phyloP scores from a whole-genome alignment of 2,797 vertebrate species.

The Rhabdomys pumilio region DNA sequence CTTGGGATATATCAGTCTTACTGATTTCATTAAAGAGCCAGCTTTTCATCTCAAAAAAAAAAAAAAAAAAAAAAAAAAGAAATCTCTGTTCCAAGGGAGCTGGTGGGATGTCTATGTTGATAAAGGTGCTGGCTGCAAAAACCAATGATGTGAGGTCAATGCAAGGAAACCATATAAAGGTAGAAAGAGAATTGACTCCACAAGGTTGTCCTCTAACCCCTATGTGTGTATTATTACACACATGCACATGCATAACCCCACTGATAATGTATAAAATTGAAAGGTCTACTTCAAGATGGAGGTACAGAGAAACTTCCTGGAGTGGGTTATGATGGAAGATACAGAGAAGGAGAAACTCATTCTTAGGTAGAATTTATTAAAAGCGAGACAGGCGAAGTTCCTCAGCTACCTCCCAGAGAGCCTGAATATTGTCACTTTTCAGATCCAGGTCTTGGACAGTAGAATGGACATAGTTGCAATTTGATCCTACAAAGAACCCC shows the following conservation, averaged over 20 bases:
- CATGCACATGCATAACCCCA: not conserved
- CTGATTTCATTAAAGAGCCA: constrained; percentile 29
- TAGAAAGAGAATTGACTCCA: not conserved
- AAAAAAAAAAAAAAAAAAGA: not conserved
- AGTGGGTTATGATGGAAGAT: not conserved
- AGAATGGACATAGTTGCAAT: not conserved
- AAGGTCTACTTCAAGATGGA: not conserved
- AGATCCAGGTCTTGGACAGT: not conserved
- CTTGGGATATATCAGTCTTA: not conserved
- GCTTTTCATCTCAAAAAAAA: not conserved
- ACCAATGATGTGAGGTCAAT: not conserved
- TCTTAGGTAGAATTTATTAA: not conserved
- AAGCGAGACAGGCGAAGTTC: not conserved
- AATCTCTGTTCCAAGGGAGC: too few relatives aligned
- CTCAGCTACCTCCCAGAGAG: not conserved
- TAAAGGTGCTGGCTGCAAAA: not conserved
- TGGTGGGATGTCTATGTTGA: not conserved
- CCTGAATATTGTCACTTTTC: not conserved
- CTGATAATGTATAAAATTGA: not conserved
- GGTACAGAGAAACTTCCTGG: not conserved
- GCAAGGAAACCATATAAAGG: not conserved
- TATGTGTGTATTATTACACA: not conserved
- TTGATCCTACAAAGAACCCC: not conserved
- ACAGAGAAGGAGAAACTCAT: not conserved
- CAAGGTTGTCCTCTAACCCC: not conserved